phyloP scores from a whole-genome alignment of 2,888 invertebrate genomes.

The Chymomyza caudatula region DNA sequence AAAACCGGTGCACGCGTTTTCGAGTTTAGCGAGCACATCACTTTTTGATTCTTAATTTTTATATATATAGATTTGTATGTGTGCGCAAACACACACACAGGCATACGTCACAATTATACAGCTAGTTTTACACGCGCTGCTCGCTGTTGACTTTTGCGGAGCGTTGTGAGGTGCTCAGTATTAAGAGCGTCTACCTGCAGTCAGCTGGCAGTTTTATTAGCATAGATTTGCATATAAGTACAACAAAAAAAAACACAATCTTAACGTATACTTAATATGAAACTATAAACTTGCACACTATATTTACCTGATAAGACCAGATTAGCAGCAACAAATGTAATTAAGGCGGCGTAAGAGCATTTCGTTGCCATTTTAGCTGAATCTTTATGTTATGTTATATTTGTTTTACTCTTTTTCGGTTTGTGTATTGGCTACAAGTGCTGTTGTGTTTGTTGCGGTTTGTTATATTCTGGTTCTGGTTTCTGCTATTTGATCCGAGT shows the following conservation, averaged over 20 bases:
- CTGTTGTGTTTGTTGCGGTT: constrained; percentile 28
- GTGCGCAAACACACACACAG: not conserved
- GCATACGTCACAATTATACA: not conserved
- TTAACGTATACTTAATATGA: not conserved
- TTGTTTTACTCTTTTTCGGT: not conserved
- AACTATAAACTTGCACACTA: constrained; percentile 2
- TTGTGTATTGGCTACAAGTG: constrained; percentile 10
- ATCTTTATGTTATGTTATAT: not conserved
- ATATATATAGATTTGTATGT: too few relatives aligned
- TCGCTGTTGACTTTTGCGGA: not conserved
- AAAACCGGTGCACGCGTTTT: too few relatives aligned
- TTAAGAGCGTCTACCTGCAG: not conserved
- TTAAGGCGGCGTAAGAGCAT: constrained; percentile 59
- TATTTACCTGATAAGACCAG: constrained; percentile 73
- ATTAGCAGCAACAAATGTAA: constrained; percentile 63
- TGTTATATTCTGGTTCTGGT: constrained; percentile 11
- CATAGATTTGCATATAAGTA: not conserved
- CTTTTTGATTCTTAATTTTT: too few relatives aligned
- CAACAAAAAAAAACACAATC: too few relatives aligned
- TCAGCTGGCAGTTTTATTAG: not conserved
- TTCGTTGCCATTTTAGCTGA: constrained; percentile 41
- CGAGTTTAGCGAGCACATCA: too few relatives aligned
- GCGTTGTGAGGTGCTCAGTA: not conserved
- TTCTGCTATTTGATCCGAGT: constrained; percentile 23
- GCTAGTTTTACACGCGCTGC: not conserved